Evolutionary conservation across 2,888 invertebrate genomes (phyloP), one percentile per base, ranked within the genome.

Genomic region (Bhutanitis thaidina): DNA sequence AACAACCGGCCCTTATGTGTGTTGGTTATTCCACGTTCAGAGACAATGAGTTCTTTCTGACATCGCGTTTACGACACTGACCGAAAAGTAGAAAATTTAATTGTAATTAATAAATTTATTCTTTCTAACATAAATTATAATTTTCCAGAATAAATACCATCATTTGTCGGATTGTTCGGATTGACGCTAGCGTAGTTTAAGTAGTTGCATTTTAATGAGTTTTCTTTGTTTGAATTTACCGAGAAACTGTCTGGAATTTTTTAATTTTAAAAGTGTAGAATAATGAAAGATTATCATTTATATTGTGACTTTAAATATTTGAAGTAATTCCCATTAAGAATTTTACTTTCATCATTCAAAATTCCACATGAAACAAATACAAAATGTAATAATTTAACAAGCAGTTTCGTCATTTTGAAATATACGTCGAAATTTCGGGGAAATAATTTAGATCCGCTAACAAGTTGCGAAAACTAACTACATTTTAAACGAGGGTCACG

Each of bases 401-500:
- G 13, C 12, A 10, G 34, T 5, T 34, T 36, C 8, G 14, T 45
- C 10, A 29, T 45, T 39, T 27, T 20, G 1, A 16, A 14, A 8
- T 15, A 5, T 34, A 13, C 7, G 35, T 30, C 8, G 7, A 40
- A 39, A 50, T 38, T 44, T 35, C 35, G 1, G 12, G 7, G 32
- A 20, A 30, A 41, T 51, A 51, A 46, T 9, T 51, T 30, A 51
- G 30, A 10, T n/a, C 12, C 40, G 20, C 41, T 46, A 51, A 51
- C 51, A 46, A 51, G 45, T 46, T 51, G 25, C 13, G 20, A 41
- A 36, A 41, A 45, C 51, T 41, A 41, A 51, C 51, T 36, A 45
- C 41, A 46, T 51, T 51, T 46, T 45, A 40, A 51, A 51, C 41
- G 40, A 51, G 51, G 51, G 51, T 46, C 45, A 45, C 51, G 41